phyloP scores from a whole-genome alignment of 2,797 vertebrate genomes.

The Acanthurus lineatus region DNA sequence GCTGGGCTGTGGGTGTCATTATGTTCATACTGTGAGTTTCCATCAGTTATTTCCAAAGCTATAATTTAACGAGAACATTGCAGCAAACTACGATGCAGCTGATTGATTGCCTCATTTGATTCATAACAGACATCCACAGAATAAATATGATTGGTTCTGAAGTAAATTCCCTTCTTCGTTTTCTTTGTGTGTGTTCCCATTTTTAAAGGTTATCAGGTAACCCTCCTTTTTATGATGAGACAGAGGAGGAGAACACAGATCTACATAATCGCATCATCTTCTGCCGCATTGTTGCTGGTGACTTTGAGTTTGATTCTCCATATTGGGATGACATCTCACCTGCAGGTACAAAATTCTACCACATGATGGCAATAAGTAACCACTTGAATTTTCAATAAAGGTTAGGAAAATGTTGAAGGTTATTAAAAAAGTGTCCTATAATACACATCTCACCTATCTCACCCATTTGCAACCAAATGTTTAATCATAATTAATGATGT shows the following conservation, averaged over 20 bases:
- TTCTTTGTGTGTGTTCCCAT: background rate
- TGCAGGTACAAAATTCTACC: slow-evolving; percentile 81
- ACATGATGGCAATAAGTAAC: slow-evolving; percentile 60
- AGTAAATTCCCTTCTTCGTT: background rate
- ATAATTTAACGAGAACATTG: slow-evolving; percentile 1
- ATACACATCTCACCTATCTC: background rate
- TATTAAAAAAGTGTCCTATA: background rate
- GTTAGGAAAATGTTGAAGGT: background rate
- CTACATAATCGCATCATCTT: slow-evolving; percentile 91
- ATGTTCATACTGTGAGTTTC: slow-evolving; percentile 91
- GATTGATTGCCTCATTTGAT: slow-evolving; percentile 5
- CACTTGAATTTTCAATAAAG: background rate
- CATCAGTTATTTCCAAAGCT: slow-evolving; percentile 16
- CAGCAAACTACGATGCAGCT: background rate
- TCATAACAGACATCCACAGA: background rate
- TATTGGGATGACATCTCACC: slow-evolving; percentile 92
- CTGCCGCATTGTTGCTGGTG: slow-evolving; percentile 91
- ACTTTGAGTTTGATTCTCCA: slow-evolving; percentile 91
- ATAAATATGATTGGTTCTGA: background rate
- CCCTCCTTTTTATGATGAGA: slow-evolving; percentile 91
- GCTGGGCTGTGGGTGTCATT: slow-evolving; percentile 92
- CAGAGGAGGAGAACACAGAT: slow-evolving; percentile 90
- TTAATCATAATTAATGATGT: background rate
- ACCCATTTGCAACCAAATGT: background rate
- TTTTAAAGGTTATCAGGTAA: slow-evolving; percentile 88